Conservation (phyloP, 2,888 invertebrate species). For the Holacanthella duospinosa region DNA sequence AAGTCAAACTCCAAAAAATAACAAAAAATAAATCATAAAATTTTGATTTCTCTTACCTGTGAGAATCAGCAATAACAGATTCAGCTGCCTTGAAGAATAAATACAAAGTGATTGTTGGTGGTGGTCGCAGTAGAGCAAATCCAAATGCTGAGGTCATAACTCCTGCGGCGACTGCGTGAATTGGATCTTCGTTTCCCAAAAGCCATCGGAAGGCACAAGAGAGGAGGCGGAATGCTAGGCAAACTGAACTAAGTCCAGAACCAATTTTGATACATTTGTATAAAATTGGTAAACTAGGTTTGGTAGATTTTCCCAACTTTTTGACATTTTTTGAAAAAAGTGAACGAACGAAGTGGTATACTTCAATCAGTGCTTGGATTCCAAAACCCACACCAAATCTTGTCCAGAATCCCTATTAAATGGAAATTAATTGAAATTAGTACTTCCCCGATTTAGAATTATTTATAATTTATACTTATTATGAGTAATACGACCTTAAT, state of each 20-base stretch:
- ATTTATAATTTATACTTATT: not conserved
- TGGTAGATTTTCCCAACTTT: not conserved
- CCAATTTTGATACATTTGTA: constrained; percentile 30
- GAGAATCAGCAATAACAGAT: constrained; percentile 31
- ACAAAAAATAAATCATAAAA: not conserved
- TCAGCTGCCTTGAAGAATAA: constrained; percentile 35
- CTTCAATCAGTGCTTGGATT: constrained; percentile 29
- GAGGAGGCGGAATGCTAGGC: constrained; percentile 30
- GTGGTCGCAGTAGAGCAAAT: constrained; percentile 31
- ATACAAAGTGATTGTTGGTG: constrained; percentile 30
- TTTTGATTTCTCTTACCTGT: constrained; percentile 21
- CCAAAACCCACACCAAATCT: constrained; percentile 33
- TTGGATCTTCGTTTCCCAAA: constrained; percentile 32
- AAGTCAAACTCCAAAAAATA: constrained; percentile 5
- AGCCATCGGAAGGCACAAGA: constrained; percentile 37
- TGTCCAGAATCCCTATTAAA: constrained; percentile 32
- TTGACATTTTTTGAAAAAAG: not conserved
- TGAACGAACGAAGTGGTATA: constrained; percentile 15
- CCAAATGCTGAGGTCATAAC: constrained; percentile 33
- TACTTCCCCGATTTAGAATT: not conserved
- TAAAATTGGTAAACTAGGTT: constrained; percentile 3
- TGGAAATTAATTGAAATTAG: not conserved
- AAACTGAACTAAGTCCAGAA: constrained; percentile 32
- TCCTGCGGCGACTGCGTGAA: constrained; percentile 31
- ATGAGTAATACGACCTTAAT: not conserved